A percentile compares a stretch with the other conserved stretches of the same genome.
phyloP scores from a whole-genome alignment of 2,797 vertebrate species.

The Brotogeris chrysoptera region DNA sequence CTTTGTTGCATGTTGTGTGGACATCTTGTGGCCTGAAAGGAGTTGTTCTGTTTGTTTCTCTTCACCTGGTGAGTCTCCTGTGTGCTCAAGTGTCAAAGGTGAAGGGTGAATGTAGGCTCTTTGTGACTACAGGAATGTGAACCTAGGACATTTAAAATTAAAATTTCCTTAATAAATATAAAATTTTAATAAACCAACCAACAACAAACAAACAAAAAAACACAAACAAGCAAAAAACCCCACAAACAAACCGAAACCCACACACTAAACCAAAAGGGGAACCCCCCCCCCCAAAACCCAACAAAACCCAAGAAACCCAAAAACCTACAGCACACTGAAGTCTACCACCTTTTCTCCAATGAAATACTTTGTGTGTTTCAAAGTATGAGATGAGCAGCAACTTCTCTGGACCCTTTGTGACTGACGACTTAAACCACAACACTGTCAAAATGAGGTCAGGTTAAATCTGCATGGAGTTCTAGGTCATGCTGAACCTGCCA shows the following conservation, averaged over 20 bases:
- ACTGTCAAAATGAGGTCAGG: neutral
- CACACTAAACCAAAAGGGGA: neutral
- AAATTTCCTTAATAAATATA: neutral
- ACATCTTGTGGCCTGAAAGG: neutral
- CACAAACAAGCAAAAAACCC: neutral
- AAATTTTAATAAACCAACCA: too few relatives aligned
- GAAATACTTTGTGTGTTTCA: neutral
- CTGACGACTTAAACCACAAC: too few relatives aligned
- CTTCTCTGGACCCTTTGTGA: neutral
- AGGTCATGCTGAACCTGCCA: neutral
- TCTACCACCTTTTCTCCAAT: neutral
- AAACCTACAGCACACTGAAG: neutral
- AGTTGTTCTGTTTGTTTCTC: accelerated
- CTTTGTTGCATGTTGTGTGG: accelerated
- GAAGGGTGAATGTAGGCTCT: neutral
- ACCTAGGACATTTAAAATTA: neutral
- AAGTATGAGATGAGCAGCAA: neutral
- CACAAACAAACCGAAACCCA: neutral
- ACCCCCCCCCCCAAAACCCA: accelerated
- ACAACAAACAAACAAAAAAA: neutral
- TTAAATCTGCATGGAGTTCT: neutral
- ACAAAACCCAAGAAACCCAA: neutral
- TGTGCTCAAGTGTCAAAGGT: neutral
- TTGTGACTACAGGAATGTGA: neutral
- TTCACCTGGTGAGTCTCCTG: neutral